phyloP scores from a whole-genome alignment of 2,797 vertebrate genomes.

The Lycodopsis pacificus region DNA sequence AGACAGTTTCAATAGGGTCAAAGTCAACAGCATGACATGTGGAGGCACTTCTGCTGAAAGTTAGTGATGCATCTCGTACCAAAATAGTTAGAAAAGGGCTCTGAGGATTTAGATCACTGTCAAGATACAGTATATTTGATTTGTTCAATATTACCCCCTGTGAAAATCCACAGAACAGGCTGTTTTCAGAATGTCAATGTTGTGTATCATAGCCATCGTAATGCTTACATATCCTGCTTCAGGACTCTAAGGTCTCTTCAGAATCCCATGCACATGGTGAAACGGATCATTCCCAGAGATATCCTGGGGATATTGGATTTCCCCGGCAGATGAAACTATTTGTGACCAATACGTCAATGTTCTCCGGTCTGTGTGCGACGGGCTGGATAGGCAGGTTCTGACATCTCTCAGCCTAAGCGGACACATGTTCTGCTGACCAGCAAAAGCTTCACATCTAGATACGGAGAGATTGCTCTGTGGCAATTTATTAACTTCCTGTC shows the following conservation, averaged over 20 bases:
- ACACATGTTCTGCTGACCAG: slow-evolving; percentile 77
- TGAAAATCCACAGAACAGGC: slow-evolving; percentile 73
- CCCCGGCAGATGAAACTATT: slow-evolving; percentile 77
- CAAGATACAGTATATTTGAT: slow-evolving; percentile 77
- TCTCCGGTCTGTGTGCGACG: slow-evolving; percentile 65
- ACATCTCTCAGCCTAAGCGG: slow-evolving; percentile 62
- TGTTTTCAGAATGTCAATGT: slow-evolving; percentile 77
- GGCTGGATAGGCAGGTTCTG: slow-evolving; percentile 46
- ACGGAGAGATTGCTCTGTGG: slow-evolving; percentile 58
- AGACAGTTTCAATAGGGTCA: slow-evolving; percentile 62
- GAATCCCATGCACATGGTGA: slow-evolving; percentile 68
- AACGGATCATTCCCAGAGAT: slow-evolving; percentile 80
- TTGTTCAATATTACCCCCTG: slow-evolving; percentile 78
- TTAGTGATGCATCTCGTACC: slow-evolving; percentile 76
- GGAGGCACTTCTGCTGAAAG: slow-evolving; percentile 69
- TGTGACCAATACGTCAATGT: slow-evolving; percentile 79
- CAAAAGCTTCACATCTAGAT: slow-evolving; percentile 55
- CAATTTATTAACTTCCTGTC: slow-evolving; percentile 65
- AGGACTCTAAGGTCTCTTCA: slow-evolving; percentile 76
- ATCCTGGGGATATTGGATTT: slow-evolving; percentile 82
- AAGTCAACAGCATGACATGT: slow-evolving; percentile 71
- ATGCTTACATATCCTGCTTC: slow-evolving; percentile 76
- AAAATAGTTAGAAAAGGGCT: slow-evolving; percentile 79
- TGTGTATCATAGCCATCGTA: slow-evolving; percentile 75
- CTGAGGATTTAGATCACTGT: slow-evolving; percentile 79